A percentile compares a stretch with the other conserved stretches of the same genome.
Conservation (phyloP, 1,140 invertebrate genomes). For the Dinothrombium tinctorium region DNA sequence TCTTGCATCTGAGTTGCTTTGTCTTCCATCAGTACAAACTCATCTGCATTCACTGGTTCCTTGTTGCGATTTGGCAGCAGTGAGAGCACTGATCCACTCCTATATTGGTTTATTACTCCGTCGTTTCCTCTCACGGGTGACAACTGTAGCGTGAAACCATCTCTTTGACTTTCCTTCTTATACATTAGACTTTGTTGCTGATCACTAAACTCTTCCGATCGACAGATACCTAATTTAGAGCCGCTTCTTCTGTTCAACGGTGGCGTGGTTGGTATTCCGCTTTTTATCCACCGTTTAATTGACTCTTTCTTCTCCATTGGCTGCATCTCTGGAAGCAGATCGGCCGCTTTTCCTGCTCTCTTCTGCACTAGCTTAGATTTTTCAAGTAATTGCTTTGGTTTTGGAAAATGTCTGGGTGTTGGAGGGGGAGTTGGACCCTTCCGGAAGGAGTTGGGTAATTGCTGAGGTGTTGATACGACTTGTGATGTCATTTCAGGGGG, state of each 20-base stretch:
- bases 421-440: not conserved
- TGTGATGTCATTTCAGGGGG: too few species aligned
- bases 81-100: too few species aligned
- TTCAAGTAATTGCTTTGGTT: not conserved
- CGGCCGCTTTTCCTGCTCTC: not conserved
- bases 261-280: constrained; percentile 1
- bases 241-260: too few species aligned
- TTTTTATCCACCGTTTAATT: constrained; percentile 14
- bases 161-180: too few species aligned
- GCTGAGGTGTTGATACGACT: not conserved
- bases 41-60: not conserved
- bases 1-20: constrained; percentile 18
- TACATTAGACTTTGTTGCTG: too few species aligned
- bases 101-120: too few species aligned
- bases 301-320: constrained; percentile 14
- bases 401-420: not conserved
- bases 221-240: too few species aligned
- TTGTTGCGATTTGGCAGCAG: too few species aligned
- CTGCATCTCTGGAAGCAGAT: constrained; percentile 3
- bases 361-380: not conserved
- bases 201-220: too few species aligned
- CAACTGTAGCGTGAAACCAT: too few species aligned
- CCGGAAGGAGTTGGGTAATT: not conserved
- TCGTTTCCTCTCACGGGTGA: too few species aligned
- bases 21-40: constrained; percentile 6